A percentile compares a stretch with the other conserved stretches of the same genome.
phyloP scores from a whole-genome alignment of 2,113 vertebrate species.

The Myotis lucifugus region DNA sequence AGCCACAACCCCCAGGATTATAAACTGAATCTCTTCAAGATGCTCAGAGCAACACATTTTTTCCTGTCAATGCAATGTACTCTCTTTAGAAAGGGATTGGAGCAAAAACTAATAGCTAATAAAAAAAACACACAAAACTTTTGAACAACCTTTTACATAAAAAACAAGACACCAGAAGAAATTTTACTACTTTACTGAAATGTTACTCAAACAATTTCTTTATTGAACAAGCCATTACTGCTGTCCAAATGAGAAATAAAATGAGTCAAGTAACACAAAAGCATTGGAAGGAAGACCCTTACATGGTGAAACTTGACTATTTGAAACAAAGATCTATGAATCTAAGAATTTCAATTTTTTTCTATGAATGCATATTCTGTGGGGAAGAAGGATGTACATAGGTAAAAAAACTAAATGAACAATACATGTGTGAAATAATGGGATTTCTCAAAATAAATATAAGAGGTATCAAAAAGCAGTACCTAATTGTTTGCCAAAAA shows the following conservation, averaged over 20 bases:
- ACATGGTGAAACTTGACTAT: too few species aligned
- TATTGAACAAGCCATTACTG: background rate
- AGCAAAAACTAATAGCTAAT: background rate
- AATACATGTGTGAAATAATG: background rate
- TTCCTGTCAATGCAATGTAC: background rate
- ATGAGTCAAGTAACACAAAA: background rate
- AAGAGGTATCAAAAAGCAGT: background rate
- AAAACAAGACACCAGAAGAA: conserved; percentile 1
- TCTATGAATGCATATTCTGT: background rate
- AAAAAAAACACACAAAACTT: background rate
- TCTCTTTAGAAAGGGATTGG: background rate
- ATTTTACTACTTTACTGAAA: background rate
- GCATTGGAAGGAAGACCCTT: background rate
- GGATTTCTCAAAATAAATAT: background rate
- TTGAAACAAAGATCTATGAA: background rate
- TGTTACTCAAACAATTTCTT: background rate
- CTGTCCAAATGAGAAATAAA: background rate
- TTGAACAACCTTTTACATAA: background rate
- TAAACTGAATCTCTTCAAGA: background rate
- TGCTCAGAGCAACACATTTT: background rate
- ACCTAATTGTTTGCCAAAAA: background rate
- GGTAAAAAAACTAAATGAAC: background rate
- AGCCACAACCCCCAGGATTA: background rate
- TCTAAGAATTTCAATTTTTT: background rate
- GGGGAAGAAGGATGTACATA: background rate